Base-by-base conservation (phyloP, 2,888 invertebrate species). In the Yponomeuta evonymella region DNA sequence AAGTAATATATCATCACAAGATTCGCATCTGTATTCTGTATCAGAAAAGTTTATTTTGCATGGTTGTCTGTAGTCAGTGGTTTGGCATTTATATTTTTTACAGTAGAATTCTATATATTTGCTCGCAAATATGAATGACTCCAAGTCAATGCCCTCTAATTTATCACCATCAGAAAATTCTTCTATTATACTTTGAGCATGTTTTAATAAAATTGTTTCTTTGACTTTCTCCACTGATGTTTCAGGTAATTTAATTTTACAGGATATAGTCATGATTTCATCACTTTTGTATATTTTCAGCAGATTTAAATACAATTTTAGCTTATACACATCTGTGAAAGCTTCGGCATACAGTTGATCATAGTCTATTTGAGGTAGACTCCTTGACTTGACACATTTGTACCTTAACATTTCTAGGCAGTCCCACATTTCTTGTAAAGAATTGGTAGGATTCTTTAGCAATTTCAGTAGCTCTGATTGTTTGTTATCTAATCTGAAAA, bases 251-350 rank as follows among this genome's bases (percentile, higher is more conserved):
- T 70, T 65, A 72, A 72, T 72, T 71, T 70, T 66, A 68, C 74
- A 72, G 36, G 83, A 74, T 73, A 80, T 80, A 6, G 81, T 75
- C 30, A 79, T 75, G 15, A 73, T 81, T 73, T 79, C 79, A 62
- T 88, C 76, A 71, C 74, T 81, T 10, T 74, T 72, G 69, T 82
- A 83, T 2, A 86, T 74, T 23, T 72, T 81, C 9, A 84, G 70
- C 2, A 90, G 70, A 9, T 86, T 76, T 6, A 80, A 78, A 77
- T 87, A 90, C 2, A 92, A 72, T 81, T 87, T 90, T 0, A 87
- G 76, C 73, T 82, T 82, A 73, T 88, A 90, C 0, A 79, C 69
- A 76, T 89, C 81, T 3, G 71, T 74, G 0, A 79, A 75, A 4
- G 77, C 80, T 71, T 82, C 79, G 68, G 73, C 67, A 58, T 83